Conservation (phyloP, 2,113 vertebrate genomes). For the Pseudopipra pipra region DNA sequence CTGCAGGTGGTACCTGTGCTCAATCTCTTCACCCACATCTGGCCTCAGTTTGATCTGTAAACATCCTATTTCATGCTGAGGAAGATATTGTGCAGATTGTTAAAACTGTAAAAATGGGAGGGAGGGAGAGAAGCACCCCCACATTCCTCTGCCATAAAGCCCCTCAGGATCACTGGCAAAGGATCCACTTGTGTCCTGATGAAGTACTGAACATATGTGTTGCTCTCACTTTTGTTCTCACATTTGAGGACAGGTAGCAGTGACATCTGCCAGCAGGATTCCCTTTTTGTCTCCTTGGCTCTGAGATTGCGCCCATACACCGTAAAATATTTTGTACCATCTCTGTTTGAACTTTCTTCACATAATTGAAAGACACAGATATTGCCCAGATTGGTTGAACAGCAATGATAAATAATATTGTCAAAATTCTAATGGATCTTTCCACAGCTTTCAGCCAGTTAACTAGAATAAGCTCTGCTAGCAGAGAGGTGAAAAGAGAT, state of each 20-base stretch:
- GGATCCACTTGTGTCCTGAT: not conserved
- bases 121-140: not conserved
- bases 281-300: not conserved
- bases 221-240: not conserved
- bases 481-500: constrained; percentile 12
- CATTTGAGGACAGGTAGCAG: not conserved
- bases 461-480: constrained; percentile 12
- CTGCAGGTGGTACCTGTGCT: not conserved
- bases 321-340: not conserved
- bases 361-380: not conserved
- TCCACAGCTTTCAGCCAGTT: not conserved
- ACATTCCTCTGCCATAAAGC: not conserved
- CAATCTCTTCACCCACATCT: not conserved
- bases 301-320: not conserved
- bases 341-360: not conserved
- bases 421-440: constrained; percentile 22
- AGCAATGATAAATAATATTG: not conserved
- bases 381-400: not conserved
- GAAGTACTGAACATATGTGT: not conserved
- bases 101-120: not conserved
- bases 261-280: not conserved
- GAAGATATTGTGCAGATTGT: no score
- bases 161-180: not conserved
- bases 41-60: not conserved
- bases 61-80: not conserved